phyloP scores from a whole-genome alignment of 2,797 vertebrate species.

The Lepidocolaptes lacrymiger region DNA sequence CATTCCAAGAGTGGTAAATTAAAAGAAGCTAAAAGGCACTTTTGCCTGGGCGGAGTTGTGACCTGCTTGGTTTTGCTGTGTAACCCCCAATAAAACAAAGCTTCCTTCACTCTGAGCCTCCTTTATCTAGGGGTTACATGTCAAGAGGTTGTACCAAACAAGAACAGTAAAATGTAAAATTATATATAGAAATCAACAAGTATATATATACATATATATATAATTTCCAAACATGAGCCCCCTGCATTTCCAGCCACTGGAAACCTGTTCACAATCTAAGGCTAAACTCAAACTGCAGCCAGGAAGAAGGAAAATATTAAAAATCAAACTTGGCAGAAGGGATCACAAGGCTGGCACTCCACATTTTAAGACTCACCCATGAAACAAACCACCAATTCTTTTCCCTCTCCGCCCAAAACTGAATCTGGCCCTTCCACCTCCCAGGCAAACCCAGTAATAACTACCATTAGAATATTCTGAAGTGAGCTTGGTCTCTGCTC shows the following conservation, averaged over 20 bases:
- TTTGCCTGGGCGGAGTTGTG: neutral
- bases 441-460: neutral
- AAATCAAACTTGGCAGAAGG: neutral
- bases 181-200: neutral
- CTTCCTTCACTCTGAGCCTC: neutral
- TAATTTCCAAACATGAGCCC: neutral
- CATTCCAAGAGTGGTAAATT: neutral
- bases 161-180: neutral
- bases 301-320: neutral
- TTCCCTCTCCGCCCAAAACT: neutral
- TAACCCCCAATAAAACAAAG: neutral
- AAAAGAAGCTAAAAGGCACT: neutral
- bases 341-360: neutral
- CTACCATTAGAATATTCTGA: neutral
- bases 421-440: neutral
- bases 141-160: neutral
- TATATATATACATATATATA: too few species aligned
- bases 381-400: neutral
- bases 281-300: neutral
- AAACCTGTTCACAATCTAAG: neutral
- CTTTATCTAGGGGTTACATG: neutral
- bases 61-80: neutral
- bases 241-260: neutral
- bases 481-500: neutral
- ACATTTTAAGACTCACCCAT: neutral